Evolutionary conservation across 2,888 invertebrate genomes (phyloP), one percentile per base, ranked within the genome.

Genomic region (Sipunculus nudus): DNA sequence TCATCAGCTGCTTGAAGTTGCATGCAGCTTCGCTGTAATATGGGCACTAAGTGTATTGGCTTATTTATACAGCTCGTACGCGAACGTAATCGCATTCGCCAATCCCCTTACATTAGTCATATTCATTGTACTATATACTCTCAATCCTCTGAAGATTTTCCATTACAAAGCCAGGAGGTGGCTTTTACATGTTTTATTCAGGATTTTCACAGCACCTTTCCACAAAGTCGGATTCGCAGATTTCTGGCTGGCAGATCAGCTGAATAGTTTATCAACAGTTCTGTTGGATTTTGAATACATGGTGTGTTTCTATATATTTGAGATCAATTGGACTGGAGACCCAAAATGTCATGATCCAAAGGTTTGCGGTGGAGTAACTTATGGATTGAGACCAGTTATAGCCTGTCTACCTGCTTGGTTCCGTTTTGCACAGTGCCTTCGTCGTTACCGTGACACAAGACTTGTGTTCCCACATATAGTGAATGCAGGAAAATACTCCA

Each of bases 231-330:
- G 92, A 43, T 98, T 97, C 81, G 96, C 97, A 26, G 97, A 98
- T 86, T 98, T 98, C 88, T 98, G 97, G 97, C 89, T 98, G 82
- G 97, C 96, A 4, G 97, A 98, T 87, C 98, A 98, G 84, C 87
- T 97, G 78, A 98, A 96, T 84, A 96, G 96, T 55, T 87, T 99
- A 68, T 91, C 89, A 0, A 91, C 91, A 0, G 92, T 94, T 3
- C 89, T 99, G 69, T 86, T 96, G 16, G 99, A 99, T 84, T 91
- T 97, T 79, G 96, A 98, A 77, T 99, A 93, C 84, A 88, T 97
- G 67, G 84, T 93, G 29, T 96, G 97, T 75, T 83, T 96, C 85
- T 99, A 97, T 79, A 87, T 83, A 0, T 80, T 83, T 35, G 84
- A 86, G 71, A 83, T 86, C 21, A 74, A 80, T 29, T 84, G 84